A percentile compares a stretch with the other conserved stretches of the same genome.
These are phyloP conservation scores for Craseonycteris thonglongyai DNA, from an alignment of 2,113 vertebrate genomes.

Conservation along the genomic window DNA sequence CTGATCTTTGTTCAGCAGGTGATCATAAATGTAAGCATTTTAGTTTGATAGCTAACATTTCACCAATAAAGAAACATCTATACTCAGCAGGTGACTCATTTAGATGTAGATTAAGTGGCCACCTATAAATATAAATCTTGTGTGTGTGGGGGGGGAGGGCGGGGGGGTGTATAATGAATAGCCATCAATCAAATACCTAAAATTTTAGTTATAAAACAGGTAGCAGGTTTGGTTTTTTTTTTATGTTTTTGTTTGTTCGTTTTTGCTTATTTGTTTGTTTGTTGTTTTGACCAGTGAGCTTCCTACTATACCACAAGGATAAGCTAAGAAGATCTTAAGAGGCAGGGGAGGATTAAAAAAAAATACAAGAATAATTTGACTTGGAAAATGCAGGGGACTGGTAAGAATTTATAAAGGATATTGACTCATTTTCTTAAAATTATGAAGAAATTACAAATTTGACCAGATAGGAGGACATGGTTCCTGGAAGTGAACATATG, in stretches of 20 bases:
- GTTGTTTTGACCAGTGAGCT: not conserved
- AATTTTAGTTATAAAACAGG: not conserved
- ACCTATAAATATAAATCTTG: not conserved
- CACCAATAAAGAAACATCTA: no score
- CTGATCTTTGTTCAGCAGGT: not conserved
- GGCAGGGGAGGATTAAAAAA: not conserved
- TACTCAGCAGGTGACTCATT: no score
- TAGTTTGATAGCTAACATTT: not conserved
- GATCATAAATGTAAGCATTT: not conserved
- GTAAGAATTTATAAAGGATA: not conserved
- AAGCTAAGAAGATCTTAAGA: not conserved
- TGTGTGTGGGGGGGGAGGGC: no score
- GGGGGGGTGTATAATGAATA: not conserved
- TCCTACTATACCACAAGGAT: not conserved
- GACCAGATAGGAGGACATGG: not conserved
- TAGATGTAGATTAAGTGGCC: not conserved
- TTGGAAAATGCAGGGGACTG: not conserved
- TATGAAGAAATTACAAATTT: not conserved
- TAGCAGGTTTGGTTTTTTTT: not conserved
- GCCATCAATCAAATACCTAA: not conserved
- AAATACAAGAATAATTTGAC: not conserved
- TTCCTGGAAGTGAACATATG: not conserved
- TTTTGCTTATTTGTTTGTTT: not conserved
- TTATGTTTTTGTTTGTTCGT: not conserved
- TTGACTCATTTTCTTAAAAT: not conserved